phyloP scores from a whole-genome alignment of 2,797 vertebrate genomes.

The Thalassophryne amazonica region DNA sequence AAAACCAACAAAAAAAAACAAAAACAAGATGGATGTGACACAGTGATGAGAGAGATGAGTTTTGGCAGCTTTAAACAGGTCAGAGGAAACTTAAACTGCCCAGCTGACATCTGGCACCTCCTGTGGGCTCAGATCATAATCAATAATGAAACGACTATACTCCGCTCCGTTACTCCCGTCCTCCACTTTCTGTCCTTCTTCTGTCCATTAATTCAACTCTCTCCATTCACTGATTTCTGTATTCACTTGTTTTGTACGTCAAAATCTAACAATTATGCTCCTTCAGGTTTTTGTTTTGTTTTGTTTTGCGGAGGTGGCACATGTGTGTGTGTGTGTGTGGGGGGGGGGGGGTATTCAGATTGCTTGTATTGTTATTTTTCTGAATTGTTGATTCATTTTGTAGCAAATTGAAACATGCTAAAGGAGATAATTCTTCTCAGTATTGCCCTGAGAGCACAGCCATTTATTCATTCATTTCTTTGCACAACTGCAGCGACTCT shows the following conservation, averaged over 20 bases:
- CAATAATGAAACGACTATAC: slow-evolving; percentile 76
- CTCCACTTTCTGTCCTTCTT: neutral
- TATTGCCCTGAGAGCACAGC: too few relatives aligned
- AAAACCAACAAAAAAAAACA: slow-evolving; percentile 5
- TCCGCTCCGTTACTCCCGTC: slow-evolving; percentile 37
- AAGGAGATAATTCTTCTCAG: too few relatives aligned
- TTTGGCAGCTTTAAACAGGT: slow-evolving; percentile 69
- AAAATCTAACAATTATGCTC: neutral
- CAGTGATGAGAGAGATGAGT: slow-evolving; percentile 28
- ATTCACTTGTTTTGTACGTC: neutral
- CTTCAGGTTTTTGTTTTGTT: neutral
- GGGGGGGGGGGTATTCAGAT: too few relatives aligned
- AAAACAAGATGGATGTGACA: neutral
- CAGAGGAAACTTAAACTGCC: slow-evolving; percentile 67
- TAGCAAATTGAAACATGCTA: too few relatives aligned
- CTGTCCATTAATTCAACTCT: neutral
- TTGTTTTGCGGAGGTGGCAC: too few relatives aligned
- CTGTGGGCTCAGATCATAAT: slow-evolving; percentile 69
- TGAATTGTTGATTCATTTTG: too few relatives aligned
- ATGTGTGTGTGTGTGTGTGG: too few relatives aligned
- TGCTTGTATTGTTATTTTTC: too few relatives aligned
- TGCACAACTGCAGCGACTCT: too few relatives aligned
- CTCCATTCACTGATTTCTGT: neutral
- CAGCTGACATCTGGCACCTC: slow-evolving; percentile 71
- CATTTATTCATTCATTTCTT: too few relatives aligned